Conservation (phyloP, 2,797 vertebrate genomes). For the Mallotus villosus region DNA sequence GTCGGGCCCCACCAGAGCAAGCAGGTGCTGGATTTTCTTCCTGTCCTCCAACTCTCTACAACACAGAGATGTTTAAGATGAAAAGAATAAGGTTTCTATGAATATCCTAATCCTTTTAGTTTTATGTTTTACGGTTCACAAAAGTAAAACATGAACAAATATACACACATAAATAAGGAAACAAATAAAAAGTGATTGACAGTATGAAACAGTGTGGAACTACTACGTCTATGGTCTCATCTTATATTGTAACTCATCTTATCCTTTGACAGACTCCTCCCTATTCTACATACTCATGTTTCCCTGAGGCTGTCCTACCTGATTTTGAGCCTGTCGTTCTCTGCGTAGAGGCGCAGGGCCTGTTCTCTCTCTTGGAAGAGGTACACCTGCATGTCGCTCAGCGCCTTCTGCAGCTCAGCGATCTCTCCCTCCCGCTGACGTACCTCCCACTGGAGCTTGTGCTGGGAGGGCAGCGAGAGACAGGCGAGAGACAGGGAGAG, state of each 20-base stretch:
- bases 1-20: conserved; percentile 84
- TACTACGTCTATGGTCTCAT: not conserved
- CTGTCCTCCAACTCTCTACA: conserved; percentile 91
- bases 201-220: not conserved
- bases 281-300: not conserved
- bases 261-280: not conserved
- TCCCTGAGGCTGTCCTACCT: conserved; percentile 71
- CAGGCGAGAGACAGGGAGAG: not conserved
- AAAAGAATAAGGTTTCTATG: not conserved
- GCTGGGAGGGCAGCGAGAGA: conserved; percentile 64
- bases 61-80: not conserved
- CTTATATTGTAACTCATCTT: not conserved
- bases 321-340: conserved; percentile 95
- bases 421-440: conserved; percentile 89
- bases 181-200: not conserved
- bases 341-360: conserved; percentile 87
- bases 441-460: conserved; percentile 87
- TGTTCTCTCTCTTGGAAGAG: conserved; percentile 95
- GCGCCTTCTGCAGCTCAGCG: conserved; percentile 86
- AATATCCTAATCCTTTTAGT: not conserved
- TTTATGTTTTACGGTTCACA: not conserved
- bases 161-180: not conserved
- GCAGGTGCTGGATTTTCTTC: conserved; percentile 92
- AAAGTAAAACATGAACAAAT: not conserved
- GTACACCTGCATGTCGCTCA: conserved; percentile 94